Evolutionary conservation across 2,888 invertebrate species (phyloP), one percentile per base, ranked within the genome.

Genomic region (Barypeithes pellucidus): DNA sequence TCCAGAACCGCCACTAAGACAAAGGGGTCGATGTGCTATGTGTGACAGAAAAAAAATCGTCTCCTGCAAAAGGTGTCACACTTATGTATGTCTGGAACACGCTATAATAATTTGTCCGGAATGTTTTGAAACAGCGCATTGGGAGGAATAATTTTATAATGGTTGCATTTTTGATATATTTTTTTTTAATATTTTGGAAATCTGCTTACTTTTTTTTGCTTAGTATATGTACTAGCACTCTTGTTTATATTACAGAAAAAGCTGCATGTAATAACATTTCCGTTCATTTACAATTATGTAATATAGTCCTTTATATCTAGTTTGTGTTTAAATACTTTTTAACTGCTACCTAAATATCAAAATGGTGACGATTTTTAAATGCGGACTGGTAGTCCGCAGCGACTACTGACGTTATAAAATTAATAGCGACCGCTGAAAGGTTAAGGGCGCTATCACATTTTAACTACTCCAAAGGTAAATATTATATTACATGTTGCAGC

Each of bases 41-140:
- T 61, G 61, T 61, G 61, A 61, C n/a, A n/a, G 33, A 57, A 54
- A 50, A 67, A 67, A 67, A 67, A 54, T 54, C 39, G 54, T 8
- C 50, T 22, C 14, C n/a, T 67, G 67, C 22, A 29, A 14, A 36
- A 57, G 24, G 22, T 67, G 67, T 14, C 41, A 62, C 14, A 43
- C 18, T 9, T 62, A 12, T 24, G 12, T 54, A 29, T 60, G 62
- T 45, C 45, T 62, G 12, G 45, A 62, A 22, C 45, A 62, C 41
- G 24, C 50, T 12, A 20, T 22, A 50, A 29, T 24, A 24, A 14
- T 54, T 54, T 54, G 54, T 54, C 14, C 22, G 29, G 29, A 54
- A 24, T 29, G 54, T 14, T 29, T 54, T 29, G 54, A 54, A 24
- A 54, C 43, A 14, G 43, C 43, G 5, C 43, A 39, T 16, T 43